Percentiles rank a stretch among this genome's conserved stretches.
phyloP scores from a whole-genome alignment of 2,888 invertebrate genomes.

The Xanthia icteritia region DNA sequence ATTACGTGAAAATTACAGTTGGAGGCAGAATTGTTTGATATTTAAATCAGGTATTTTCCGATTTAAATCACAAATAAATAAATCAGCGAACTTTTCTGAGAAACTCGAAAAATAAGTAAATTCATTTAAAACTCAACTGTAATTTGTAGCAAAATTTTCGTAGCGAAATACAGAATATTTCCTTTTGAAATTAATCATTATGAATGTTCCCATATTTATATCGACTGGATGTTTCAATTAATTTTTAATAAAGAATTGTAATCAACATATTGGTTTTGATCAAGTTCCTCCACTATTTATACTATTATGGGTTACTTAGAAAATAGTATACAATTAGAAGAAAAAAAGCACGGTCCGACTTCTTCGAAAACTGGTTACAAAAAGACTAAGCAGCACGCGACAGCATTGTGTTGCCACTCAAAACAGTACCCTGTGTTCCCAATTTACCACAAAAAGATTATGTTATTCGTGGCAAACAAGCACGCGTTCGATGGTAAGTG shows the following conservation, averaged over 20 bases:
- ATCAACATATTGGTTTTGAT: conserved; percentile 63
- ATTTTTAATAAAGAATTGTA: conserved; percentile 85
- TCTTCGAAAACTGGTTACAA: too few relatives aligned
- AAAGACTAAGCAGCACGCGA: not conserved
- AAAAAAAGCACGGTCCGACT: too few relatives aligned
- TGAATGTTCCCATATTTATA: conserved; percentile 77
- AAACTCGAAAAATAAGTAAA: not conserved
- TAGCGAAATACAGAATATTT: conserved; percentile 45
- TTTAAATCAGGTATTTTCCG: not conserved
- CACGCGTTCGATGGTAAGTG: not conserved
- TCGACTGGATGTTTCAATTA: conserved; percentile 81
- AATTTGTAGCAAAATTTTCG: conserved; percentile 40
- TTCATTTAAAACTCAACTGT: conserved; percentile 43
- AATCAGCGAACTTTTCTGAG: not conserved
- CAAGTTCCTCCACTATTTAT: not conserved
- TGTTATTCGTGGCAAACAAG: not conserved
- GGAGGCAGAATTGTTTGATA: conserved; percentile 16
- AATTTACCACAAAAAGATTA: not conserved
- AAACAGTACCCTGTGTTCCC: not conserved
- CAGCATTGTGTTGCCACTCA: not conserved
- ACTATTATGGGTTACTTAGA: too few relatives aligned
- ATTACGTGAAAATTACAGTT: conserved; percentile 44
- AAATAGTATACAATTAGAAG: too few relatives aligned
- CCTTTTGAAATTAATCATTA: conserved; percentile 54
- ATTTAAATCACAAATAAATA: conserved; percentile 8